Percentiles rank a stretch among this genome's conserved stretches.
Conservation (phyloP, 1,140 invertebrate species). For the Anoplophora glabripennis region DNA sequence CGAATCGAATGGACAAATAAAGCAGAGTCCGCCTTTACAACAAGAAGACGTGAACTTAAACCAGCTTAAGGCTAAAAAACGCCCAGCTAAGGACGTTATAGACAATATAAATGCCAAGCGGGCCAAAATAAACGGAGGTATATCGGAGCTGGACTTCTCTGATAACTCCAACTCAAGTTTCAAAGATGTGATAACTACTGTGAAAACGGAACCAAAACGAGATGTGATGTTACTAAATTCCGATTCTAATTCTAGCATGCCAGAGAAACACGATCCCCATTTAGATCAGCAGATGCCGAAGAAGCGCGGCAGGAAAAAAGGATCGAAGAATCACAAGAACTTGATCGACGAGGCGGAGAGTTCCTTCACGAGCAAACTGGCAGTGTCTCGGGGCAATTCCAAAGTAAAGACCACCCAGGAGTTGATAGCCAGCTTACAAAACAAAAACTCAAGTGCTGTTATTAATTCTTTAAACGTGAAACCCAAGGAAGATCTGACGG, state of each 20-base stretch:
- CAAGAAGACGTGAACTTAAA: conserved; percentile 31
- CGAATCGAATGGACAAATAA: conserved; percentile 48
- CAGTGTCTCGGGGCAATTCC: conserved; percentile 61
- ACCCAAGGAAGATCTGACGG: conserved; percentile 43
- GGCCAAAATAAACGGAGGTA: conserved; percentile 38
- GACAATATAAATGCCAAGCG: conserved; percentile 28
- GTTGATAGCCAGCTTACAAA: conserved; percentile 73
- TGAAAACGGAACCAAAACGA: conserved; percentile 27
- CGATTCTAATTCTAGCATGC: conserved; percentile 48
- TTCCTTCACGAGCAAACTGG: conserved; percentile 61
- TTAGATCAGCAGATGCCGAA: conserved; percentile 49
- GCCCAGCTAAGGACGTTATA: conserved; percentile 22
- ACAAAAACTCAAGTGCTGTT: conserved; percentile 50
- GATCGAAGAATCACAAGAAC: conserved; percentile 61
- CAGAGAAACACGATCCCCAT: conserved; percentile 35
- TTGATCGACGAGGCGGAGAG: conserved; percentile 54
- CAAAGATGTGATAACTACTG: conserved; percentile 40
- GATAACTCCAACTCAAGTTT: conserved; percentile 49
- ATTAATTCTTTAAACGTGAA: conserved; percentile 15
- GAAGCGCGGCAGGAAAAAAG: conserved; percentile 68
- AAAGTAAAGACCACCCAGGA: conserved; percentile 85
- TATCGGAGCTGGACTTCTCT: conserved; percentile 40
- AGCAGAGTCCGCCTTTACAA: conserved; percentile 41
- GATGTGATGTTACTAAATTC: conserved; percentile 44
- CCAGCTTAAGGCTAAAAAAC: conserved; percentile 27